Evolutionary conservation across 2,797 vertebrate genomes (phyloP), one percentile per base, ranked within the genome.

Genomic region (Danio kyathit): DNA sequence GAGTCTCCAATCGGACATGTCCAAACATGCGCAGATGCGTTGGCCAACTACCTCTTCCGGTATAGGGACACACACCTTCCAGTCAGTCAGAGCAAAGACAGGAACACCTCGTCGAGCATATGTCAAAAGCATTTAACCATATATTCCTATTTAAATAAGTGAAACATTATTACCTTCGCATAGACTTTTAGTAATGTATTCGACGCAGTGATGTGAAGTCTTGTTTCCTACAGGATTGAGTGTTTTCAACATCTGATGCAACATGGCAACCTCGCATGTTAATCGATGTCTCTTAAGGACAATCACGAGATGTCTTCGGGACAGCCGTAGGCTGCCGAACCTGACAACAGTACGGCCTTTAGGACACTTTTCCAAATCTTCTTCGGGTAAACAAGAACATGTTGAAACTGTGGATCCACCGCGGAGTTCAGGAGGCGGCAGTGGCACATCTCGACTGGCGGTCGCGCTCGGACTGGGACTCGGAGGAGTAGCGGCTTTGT

Each of bases 191-290:
- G 11, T 59, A 17, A 56, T 19, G 40, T 5, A 2, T 12, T 49
- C 29, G 38, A 51, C 6, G 40, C 14, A 51, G 17, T 21, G 29
- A 44, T 46, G 19, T 69, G 16, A 11, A 40, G 14, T 21, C 7
- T 72, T 57, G n/a, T 7, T 54, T 67, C 57, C 10, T 16, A 76
- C 7, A n/a, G 5, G 14, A 44, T 41, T 57, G n/a, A 29, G 12
- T 38, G 54, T 11, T 66, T 19, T 19, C 49, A 71, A 10, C 46
- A 83, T 85, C 85, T 93, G 92, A 94, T 85, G 92, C 89, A 93
- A 93, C 74, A 88, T 85, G 84, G 92, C 93, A 92, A 90, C 91
- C 89, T 84, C 85, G 86, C 84, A 76, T 75, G 80, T 90, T 43
- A 86, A 10, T 41, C 83, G 86, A 48, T 75, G 84, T 85, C 44